phyloP scores from a whole-genome alignment of 2,113 vertebrate species.

The Chauna torquata region DNA sequence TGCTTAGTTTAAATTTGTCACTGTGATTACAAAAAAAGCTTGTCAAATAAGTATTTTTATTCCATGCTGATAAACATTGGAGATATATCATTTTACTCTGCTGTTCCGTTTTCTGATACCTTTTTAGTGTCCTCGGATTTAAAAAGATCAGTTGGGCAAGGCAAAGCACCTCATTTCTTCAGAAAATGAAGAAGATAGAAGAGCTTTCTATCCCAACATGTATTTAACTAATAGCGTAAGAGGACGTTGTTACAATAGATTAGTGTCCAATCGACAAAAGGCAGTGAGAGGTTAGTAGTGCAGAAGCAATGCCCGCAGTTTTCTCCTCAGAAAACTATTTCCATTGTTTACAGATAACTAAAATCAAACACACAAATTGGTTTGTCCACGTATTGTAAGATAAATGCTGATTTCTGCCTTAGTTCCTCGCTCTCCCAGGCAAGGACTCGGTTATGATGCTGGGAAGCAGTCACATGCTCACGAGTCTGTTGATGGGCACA shows the following conservation, averaged over 20 bases:
- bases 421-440: background rate
- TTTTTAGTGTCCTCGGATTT: background rate
- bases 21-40: background rate
- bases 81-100: background rate
- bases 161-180: background rate
- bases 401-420: background rate
- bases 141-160: background rate
- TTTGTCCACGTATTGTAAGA: background rate
- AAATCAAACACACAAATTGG: background rate
- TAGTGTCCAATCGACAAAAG: background rate
- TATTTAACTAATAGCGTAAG: background rate
- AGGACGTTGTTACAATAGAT: background rate
- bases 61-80: background rate
- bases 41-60: background rate
- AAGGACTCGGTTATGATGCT: background rate
- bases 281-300: accelerated
- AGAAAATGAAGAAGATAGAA: too few relatives aligned
- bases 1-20: background rate
- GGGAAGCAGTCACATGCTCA: background rate
- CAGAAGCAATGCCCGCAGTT: background rate
- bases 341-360: background rate
- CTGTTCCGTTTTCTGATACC: background rate
- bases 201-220: background rate
- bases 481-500: background rate
- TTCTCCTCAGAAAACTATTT: background rate